Conservation (phyloP, 1,140 invertebrate genomes). For the Danaus plexippus region DNA sequence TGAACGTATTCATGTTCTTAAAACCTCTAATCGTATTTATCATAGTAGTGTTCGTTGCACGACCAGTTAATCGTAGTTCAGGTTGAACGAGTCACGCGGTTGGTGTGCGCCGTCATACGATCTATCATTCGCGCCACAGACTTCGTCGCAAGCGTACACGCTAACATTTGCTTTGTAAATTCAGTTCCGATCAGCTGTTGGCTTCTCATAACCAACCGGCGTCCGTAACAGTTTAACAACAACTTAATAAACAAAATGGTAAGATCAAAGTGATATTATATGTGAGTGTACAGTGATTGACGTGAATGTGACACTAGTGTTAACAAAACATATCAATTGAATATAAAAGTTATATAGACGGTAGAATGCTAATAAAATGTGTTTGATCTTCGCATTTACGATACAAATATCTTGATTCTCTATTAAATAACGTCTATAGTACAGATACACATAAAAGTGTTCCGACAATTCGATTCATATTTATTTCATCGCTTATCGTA, state of each 20-base stretch:
- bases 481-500: too few species aligned
- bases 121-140: slow-evolving; percentile 61
- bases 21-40: too few species aligned
- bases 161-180: slow-evolving; percentile 7
- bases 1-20: too few species aligned
- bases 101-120: slow-evolving; percentile 58
- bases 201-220: slow-evolving; percentile 26
- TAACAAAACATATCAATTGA: slow-evolving; percentile 6
- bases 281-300: slow-evolving; percentile 48
- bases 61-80: slow-evolving; percentile 20
- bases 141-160: slow-evolving; percentile 47
- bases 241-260: slow-evolving; percentile 47
- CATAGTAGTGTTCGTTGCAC: too few species aligned
- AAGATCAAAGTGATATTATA: slow-evolving; percentile 42
- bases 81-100: slow-evolving; percentile 45
- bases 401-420: not conserved
- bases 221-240: slow-evolving; percentile 13
- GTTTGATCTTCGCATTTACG: not conserved
- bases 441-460: too few species aligned
- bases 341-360: slow-evolving; percentile 8
- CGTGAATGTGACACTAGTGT: slow-evolving; percentile 14
- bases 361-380: slow-evolving; percentile 2
- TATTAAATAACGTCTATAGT: too few species aligned
- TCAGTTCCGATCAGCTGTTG: slow-evolving; percentile 56
- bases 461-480: too few species aligned